Percentiles rank a stretch among this genome's conserved stretches.
These are phyloP conservation scores for Crotalus horridus DNA, from an alignment of 2,113 vertebrate species.

Conservation along the genomic window DNA sequence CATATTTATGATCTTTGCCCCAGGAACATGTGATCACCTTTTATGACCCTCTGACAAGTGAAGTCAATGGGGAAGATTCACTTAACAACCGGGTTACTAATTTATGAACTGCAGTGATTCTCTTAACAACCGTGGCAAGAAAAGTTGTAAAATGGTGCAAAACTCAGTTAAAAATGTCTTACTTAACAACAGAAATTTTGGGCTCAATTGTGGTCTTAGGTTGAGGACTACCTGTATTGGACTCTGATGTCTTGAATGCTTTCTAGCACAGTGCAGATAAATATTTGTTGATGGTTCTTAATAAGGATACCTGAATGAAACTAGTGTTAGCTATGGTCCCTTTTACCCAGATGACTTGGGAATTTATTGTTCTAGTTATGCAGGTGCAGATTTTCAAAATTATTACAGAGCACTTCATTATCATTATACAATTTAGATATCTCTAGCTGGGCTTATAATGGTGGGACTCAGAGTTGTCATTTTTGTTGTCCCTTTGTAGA, in stretches of 20 bases:
- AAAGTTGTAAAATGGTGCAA: no score
- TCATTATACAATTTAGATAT: neutral
- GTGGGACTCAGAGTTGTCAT: neutral
- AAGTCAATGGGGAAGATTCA: no score
- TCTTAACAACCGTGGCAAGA: no score
- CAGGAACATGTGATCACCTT: no score
- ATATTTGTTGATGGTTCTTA: neutral
- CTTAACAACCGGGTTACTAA: no score
- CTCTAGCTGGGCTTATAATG: neutral
- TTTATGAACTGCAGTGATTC: no score
- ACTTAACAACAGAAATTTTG: no score
- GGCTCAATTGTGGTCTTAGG: no score
- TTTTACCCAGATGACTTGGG: neutral
- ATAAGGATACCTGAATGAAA: neutral
- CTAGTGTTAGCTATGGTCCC: neutral
- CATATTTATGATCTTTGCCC: no score
- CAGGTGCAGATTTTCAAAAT: neutral
- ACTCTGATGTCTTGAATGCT: neutral
- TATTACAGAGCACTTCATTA: neutral
- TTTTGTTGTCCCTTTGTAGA: neutral
- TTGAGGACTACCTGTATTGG: neutral
- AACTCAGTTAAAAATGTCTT: no score
- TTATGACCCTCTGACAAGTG: no score
- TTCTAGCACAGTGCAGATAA: neutral
- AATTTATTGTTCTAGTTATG: neutral